phyloP scores from a whole-genome alignment of 2,113 vertebrate genomes.

The Bubo scandiacus region DNA sequence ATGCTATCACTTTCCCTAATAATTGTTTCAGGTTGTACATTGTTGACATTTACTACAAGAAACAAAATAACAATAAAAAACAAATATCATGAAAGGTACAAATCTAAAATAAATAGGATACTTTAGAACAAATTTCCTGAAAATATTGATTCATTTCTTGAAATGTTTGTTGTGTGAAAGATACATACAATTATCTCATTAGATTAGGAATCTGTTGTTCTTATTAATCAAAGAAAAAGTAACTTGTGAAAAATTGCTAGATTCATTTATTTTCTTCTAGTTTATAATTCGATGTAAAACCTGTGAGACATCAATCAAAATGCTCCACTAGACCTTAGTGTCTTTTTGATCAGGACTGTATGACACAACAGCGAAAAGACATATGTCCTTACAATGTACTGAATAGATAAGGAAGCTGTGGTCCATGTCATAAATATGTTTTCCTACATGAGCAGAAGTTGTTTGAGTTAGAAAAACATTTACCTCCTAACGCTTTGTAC shows the following conservation, averaged over 20 bases:
- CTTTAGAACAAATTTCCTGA: slow-evolving; percentile 9
- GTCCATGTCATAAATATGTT: neutral
- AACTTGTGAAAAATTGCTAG: neutral
- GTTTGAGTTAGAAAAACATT: neutral
- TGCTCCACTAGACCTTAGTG: neutral
- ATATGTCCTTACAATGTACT: neutral
- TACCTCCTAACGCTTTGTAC: neutral
- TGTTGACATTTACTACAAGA: slow-evolving; percentile 42
- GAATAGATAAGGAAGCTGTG: neutral
- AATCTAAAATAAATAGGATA: slow-evolving; percentile 16
- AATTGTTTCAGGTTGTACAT: slow-evolving; percentile 37
- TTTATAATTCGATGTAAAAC: neutral
- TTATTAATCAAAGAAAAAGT: slow-evolving; percentile 25
- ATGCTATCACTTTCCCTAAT: neutral
- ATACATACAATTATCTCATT: neutral
- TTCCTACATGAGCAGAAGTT: neutral
- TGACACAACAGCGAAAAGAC: neutral
- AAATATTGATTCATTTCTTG: slow-evolving; percentile 21
- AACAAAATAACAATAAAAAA: slow-evolving; percentile 50
- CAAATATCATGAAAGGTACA: neutral
- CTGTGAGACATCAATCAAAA: neutral
- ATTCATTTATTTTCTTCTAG: neutral
- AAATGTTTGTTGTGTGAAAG: neutral
- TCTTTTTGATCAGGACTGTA: neutral
- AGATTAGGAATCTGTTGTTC: neutral